A percentile compares a stretch with the other conserved stretches of the same genome.
Evolutionary conservation across 2,113 vertebrate species (phyloP).

Genomic region (Chrysemys picta): DNA sequence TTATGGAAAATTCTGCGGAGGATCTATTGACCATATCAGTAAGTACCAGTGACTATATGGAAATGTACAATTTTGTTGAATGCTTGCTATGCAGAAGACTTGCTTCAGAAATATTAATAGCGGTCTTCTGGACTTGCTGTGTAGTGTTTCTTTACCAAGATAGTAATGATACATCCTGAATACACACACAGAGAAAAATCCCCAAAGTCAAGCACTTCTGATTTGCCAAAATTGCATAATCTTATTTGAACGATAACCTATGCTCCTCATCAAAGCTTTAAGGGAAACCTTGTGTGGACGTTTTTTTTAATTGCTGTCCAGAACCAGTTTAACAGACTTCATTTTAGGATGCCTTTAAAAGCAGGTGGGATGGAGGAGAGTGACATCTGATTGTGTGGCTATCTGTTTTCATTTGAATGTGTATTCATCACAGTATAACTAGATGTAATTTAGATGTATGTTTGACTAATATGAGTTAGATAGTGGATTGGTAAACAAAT

Average conservation of each 20-base stretch:
- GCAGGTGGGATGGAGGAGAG: neutral
- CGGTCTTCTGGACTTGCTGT: neutral
- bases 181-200: neutral
- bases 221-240: neutral
- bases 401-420: no score
- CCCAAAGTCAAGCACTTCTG: neutral
- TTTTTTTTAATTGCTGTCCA: neutral
- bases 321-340: neutral
- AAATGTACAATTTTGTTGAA: neutral
- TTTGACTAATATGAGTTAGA: no score
- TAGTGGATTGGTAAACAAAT: no score
- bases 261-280: neutral
- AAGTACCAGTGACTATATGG: slow-evolving; percentile 73
- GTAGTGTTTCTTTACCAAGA: neutral
- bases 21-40: slow-evolving; percentile 99
- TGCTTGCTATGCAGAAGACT: neutral
- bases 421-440: neutral
- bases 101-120: neutral
- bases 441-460: neutral
- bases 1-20: slow-evolving; percentile 97
- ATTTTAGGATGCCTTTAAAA: neutral
- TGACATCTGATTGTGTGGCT: no score
- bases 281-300: neutral
- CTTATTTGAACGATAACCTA: neutral
- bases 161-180: neutral